phyloP scores from a whole-genome alignment of 2,113 vertebrate genomes.

The Ptychochromis oligacanthus region DNA sequence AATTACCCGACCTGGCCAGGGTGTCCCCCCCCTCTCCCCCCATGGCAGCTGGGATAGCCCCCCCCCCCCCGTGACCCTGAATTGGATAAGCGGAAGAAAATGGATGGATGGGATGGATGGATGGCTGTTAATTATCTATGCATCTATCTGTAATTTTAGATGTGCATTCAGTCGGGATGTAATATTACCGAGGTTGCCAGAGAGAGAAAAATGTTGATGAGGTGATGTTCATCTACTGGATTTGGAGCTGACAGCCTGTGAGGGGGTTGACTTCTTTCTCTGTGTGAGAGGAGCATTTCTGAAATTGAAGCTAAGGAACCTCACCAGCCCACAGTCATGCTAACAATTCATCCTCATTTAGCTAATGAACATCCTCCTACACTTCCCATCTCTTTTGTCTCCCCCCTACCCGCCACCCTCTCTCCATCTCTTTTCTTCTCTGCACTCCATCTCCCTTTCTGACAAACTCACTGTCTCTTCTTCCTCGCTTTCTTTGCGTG shows the following conservation, averaged over 20 bases:
- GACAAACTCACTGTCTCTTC: constrained; percentile 41
- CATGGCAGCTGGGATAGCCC: too few species aligned
- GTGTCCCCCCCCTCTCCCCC: too few species aligned
- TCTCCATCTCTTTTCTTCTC: constrained; percentile 36
- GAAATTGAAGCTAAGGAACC: constrained; percentile 64
- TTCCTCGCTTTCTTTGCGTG: constrained; percentile 22
- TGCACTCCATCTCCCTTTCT: constrained; percentile 24
- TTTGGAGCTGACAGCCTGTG: constrained; percentile 54
- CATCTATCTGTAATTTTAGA: background rate
- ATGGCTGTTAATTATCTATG: too few species aligned
- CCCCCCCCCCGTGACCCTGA: too few species aligned
- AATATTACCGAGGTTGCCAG: constrained; percentile 9
- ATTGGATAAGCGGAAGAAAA: too few species aligned
- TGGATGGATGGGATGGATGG: too few species aligned
- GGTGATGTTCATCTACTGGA: constrained; percentile 52
- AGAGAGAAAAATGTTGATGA: constrained; percentile 48
- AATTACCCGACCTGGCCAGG: too few species aligned
- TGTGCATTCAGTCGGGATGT: background rate
- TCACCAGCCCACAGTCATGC: constrained; percentile 67
- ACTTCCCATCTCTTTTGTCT: constrained; percentile 51
- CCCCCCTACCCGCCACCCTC: constrained; percentile 12
- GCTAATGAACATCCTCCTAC: constrained; percentile 73
- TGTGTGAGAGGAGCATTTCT: constrained; percentile 56
- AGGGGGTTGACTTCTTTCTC: constrained; percentile 57
- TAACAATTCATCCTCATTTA: constrained; percentile 74